Evolutionary conservation across 1,140 invertebrate genomes (phyloP).

Genomic region (Melitaea cinxia): DNA sequence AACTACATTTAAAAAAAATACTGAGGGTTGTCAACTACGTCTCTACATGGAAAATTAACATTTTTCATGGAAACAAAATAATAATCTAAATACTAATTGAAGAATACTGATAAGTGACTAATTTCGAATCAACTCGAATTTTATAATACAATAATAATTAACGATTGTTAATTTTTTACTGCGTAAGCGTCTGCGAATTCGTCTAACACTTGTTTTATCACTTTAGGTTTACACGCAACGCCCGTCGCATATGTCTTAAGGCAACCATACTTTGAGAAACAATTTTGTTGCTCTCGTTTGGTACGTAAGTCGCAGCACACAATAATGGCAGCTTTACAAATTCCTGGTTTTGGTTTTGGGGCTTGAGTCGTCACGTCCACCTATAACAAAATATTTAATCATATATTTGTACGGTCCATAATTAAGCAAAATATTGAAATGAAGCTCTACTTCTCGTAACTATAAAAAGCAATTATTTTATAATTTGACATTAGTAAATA

Average conservation of each 20-base stretch:
- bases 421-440: not conserved
- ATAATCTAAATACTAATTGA: not conserved
- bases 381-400: slow-evolving; percentile 22
- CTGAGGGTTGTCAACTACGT: too few species aligned
- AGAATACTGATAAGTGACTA: slow-evolving; percentile 1
- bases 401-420: not conserved
- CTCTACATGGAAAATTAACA: too few species aligned
- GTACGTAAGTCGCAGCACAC: slow-evolving; percentile 33
- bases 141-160: not conserved
- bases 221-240: slow-evolving; percentile 26
- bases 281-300: slow-evolving; percentile 11
- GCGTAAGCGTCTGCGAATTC: slow-evolving; percentile 33
- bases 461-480: not conserved
- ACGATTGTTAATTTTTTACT: not conserved
- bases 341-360: slow-evolving; percentile 10
- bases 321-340: slow-evolving; percentile 43
- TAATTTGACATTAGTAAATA: not conserved
- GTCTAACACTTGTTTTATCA: slow-evolving; percentile 33
- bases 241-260: slow-evolving; percentile 32
- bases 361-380: slow-evolving; percentile 17
- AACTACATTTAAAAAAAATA: too few species aligned
- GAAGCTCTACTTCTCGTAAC: not conserved
- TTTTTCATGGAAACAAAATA: too few species aligned
- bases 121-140: not conserved
- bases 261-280: slow-evolving; percentile 39